Evolutionary conservation across 2,113 vertebrate species (phyloP).

Genomic region (Gasterosteus nipponicus): DNA sequence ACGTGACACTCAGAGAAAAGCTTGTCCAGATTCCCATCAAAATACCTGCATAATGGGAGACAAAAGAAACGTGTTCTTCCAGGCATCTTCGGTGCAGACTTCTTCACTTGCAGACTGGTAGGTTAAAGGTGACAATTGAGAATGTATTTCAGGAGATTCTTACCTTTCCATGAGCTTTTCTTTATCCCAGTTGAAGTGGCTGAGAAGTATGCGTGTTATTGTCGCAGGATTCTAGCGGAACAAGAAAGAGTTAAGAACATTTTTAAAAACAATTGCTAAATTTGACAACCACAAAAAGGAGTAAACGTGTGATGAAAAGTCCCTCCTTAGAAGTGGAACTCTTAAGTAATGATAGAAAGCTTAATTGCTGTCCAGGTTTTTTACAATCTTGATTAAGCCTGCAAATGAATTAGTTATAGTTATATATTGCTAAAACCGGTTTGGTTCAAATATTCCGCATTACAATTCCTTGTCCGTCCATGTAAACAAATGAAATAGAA

Average conservation of each 20-base stretch:
- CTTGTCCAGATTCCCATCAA: slow-evolving; percentile 99
- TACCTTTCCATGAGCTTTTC: slow-evolving; percentile 99
- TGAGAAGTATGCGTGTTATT: slow-evolving; percentile 99
- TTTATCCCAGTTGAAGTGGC: slow-evolving; percentile 99
- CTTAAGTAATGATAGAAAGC: neutral
- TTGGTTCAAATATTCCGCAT: neutral
- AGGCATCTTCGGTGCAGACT: neutral
- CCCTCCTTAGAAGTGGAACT: neutral
- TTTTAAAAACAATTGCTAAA: neutral
- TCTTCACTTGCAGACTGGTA: neutral
- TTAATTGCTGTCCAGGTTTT: no score
- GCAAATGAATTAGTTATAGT: neutral
- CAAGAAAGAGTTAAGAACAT: slow-evolving; percentile 37
- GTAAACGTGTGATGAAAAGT: neutral
- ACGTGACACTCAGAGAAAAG: slow-evolving; percentile 99
- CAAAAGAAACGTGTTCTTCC: neutral
- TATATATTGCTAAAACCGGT: neutral
- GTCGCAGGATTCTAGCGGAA: slow-evolving; percentile 94
- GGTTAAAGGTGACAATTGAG: neutral
- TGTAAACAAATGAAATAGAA: neutral
- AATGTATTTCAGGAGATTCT: slow-evolving; percentile 41
- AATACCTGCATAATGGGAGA: slow-evolving; percentile 87
- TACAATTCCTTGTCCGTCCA: neutral
- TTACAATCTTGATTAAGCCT: neutral
- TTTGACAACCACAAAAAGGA: neutral